These are phyloP conservation scores for Choristoneura fumiferana DNA, from an alignment of 1,140 invertebrate genomes.

Conservation along the genomic window DNA sequence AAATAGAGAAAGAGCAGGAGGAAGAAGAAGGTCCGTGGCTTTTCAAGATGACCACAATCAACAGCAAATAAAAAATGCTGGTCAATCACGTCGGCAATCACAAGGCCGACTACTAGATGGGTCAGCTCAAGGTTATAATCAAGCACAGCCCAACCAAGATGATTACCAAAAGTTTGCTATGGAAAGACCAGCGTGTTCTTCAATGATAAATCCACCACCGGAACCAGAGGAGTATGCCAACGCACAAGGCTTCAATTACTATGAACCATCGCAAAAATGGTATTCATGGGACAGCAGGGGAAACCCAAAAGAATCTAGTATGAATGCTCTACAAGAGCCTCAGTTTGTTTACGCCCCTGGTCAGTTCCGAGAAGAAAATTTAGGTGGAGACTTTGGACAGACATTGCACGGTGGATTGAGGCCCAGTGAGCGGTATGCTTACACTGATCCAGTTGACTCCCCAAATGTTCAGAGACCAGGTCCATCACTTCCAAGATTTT, in stretches of 20 bases:
- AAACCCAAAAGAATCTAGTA: too few species aligned
- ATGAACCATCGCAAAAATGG: too few species aligned
- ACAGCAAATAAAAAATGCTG: constrained; percentile 20
- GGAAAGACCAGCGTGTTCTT: too few species aligned
- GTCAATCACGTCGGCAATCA: not conserved
- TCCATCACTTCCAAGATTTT: not conserved
- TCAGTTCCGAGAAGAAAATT: not conserved
- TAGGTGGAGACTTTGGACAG: not conserved
- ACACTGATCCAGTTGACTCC: not conserved
- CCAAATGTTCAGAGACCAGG: not conserved
- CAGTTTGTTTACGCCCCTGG: not conserved
- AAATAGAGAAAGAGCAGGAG: constrained; percentile 29
- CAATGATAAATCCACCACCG: too few species aligned
- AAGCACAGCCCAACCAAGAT: constrained; percentile 23
- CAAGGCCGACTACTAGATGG: not conserved
- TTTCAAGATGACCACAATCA: constrained; percentile 28
- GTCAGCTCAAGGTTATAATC: constrained; percentile 26
- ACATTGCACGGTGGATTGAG: not conserved
- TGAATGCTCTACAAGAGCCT: not conserved
- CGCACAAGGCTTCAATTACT: too few species aligned
- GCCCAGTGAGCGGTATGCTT: not conserved
- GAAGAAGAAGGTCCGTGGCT: constrained; percentile 28
- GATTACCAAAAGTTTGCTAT: too few species aligned
- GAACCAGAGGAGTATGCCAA: too few species aligned
- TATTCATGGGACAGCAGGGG: too few species aligned